Conservation (phyloP, 2,888 invertebrate genomes). For the Stenurella melanura region DNA sequence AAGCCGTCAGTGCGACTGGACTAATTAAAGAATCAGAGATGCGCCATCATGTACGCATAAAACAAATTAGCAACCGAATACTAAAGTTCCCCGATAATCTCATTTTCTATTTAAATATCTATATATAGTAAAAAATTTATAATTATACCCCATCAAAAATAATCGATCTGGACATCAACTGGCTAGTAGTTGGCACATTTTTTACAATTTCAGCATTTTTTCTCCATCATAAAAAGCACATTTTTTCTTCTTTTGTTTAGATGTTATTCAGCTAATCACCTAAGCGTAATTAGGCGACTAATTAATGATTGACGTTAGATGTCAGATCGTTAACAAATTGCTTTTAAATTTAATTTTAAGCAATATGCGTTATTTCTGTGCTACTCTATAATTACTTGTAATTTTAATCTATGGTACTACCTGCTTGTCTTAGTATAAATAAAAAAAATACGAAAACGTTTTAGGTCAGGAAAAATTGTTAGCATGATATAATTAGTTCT, state of each 20-base stretch:
- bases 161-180: constrained; percentile 6
- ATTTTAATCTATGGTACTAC: background rate
- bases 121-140: constrained; percentile 8
- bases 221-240: background rate
- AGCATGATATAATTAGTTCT: background rate
- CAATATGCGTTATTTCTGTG: constrained; percentile 8
- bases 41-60: too few relatives aligned
- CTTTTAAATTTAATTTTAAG: constrained; percentile 10
- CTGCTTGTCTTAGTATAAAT: background rate
- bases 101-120: background rate
- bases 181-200: constrained; percentile 4
- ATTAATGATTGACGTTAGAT: constrained; percentile 8
- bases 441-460: background rate
- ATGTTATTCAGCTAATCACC: constrained; percentile 16
- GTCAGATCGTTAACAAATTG: constrained; percentile 7
- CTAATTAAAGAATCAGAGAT: too few relatives aligned
- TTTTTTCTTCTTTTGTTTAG: constrained; percentile 10
- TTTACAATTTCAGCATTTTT: constrained; percentile 3
- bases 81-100: background rate
- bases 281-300: constrained; percentile 1
- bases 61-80: too few relatives aligned
- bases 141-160: constrained; percentile 12
- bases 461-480: background rate
- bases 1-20: too few relatives aligned
- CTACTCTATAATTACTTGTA: constrained; percentile 19